Conservation (phyloP, 1,140 invertebrate genomes). For the Drosophila baimaii region DNA sequence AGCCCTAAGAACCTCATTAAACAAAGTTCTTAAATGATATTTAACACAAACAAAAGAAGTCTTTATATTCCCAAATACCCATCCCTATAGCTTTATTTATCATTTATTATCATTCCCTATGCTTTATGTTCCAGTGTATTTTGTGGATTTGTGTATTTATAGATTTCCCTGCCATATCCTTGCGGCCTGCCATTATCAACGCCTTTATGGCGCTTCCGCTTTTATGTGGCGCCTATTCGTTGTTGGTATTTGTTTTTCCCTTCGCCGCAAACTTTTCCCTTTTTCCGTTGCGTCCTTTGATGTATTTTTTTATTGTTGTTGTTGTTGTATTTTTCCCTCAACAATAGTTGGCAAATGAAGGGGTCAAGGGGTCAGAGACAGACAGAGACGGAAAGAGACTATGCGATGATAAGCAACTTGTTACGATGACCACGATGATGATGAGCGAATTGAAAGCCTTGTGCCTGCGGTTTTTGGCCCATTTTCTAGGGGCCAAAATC, state of each 20-base stretch:
- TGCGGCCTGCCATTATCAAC: conserved; percentile 40
- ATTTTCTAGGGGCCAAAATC: conserved; percentile 16
- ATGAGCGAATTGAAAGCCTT: conserved; percentile 44
- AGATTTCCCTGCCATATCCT: conserved; percentile 34
- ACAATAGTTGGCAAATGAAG: conserved; percentile 28
- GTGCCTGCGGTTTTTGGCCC: conserved; percentile 42
- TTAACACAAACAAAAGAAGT: not conserved
- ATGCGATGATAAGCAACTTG: conserved; percentile 55
- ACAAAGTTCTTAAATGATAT: not conserved
- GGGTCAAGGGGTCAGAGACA: conserved; percentile 5
- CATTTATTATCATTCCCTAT: not conserved
- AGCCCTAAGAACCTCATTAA: not conserved
- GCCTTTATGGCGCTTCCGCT: conserved; percentile 40
- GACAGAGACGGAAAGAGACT: too few species aligned
- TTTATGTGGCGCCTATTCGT: conserved; percentile 32
- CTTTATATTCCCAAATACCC: not conserved
- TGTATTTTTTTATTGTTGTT: conserved; percentile 8
- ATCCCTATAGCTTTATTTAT: not conserved
- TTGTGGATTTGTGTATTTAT: conserved; percentile 20
- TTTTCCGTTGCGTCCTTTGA: conserved; percentile 41
- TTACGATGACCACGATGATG: conserved; percentile 60
- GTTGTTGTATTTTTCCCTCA: not conserved
- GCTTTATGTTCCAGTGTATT: not conserved
- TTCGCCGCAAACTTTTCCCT: conserved; percentile 31
- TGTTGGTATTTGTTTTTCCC: conserved; percentile 27